These are phyloP conservation scores for Dysmachus trigonus DNA, from an alignment of 2,888 invertebrate genomes.

Conservation along the genomic window DNA sequence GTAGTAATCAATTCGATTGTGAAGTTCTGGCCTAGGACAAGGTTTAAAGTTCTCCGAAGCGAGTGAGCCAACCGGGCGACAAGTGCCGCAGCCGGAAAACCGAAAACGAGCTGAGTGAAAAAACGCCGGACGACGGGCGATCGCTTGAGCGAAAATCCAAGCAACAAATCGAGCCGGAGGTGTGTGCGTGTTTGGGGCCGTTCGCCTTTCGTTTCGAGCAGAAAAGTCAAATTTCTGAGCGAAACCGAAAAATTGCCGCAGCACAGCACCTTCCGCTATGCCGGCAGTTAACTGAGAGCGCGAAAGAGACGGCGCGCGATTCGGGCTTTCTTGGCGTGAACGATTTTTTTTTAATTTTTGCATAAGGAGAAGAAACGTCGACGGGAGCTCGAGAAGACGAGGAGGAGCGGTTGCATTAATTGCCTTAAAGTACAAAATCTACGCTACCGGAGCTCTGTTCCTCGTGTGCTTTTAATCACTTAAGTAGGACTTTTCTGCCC, in stretches of 20 bases:
- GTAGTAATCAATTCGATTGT: not conserved
- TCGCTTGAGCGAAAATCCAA: not conserved
- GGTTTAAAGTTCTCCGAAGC: not conserved
- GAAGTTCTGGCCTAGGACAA: not conserved
- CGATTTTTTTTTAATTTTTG: slow-evolving; percentile 18
- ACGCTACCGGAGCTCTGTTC: not conserved
- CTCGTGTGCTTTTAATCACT: not conserved
- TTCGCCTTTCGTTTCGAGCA: slow-evolving; percentile 29
- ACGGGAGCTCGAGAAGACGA: not conserved
- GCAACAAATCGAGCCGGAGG: slow-evolving; percentile 10
- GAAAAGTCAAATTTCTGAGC: slow-evolving; percentile 37
- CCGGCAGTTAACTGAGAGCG: not conserved
- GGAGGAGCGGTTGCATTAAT: not conserved
- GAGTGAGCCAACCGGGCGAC: not conserved
- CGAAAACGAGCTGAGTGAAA: not conserved
- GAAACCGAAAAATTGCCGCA: slow-evolving; percentile 17
- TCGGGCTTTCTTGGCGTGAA: not conserved
- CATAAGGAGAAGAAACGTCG: not conserved
- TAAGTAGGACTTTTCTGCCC: not conserved
- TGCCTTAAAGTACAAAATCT: slow-evolving; percentile 32
- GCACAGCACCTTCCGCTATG: slow-evolving; percentile 27
- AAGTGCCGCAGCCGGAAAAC: not conserved
- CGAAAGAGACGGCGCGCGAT: not conserved
- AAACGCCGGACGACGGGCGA: slow-evolving; percentile 29
- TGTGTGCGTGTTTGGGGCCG: slow-evolving; percentile 20